Conservation (phyloP, 2,888 invertebrate genomes). For the Melolontha melolontha region DNA sequence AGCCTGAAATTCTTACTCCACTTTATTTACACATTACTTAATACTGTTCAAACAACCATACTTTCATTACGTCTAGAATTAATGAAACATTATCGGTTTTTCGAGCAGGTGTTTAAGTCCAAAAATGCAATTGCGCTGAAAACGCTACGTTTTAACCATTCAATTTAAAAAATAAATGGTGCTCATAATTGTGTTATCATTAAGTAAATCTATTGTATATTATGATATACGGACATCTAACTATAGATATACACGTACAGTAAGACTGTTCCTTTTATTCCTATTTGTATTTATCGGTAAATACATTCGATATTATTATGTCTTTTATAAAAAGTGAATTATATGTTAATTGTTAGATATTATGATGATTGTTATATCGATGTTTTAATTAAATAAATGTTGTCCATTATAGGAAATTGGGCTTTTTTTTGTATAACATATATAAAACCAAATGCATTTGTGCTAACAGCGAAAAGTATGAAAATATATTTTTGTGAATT, state of each 20-base stretch:
- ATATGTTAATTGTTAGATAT: slow-evolving; percentile 26
- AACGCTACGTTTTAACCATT: neutral
- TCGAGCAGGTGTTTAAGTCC: no score
- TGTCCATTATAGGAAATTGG: slow-evolving; percentile 17
- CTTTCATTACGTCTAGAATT: no score
- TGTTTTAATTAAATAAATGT: slow-evolving; percentile 45
- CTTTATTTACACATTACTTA: no score
- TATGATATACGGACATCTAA: no score
- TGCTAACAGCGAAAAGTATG: no score
- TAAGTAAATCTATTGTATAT: no score
- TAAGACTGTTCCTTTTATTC: slow-evolving; percentile 31
- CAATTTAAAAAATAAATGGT: slow-evolving; percentile 21
- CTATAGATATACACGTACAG: slow-evolving; percentile 10
- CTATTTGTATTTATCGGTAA: slow-evolving; percentile 14
- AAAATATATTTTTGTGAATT: no score
- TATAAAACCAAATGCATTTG: no score
- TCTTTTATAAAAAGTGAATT: slow-evolving; percentile 19
- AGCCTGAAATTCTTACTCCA: no score
- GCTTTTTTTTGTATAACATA: slow-evolving; percentile 2
- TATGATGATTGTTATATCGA: slow-evolving; percentile 41
- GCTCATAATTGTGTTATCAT: slow-evolving; percentile 17
- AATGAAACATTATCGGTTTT: no score
- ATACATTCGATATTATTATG: slow-evolving; percentile 14
- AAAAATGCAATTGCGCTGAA: no score
- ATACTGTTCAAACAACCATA: no score